These are phyloP conservation scores for Orchesella cincta DNA, from an alignment of 1,140 invertebrate species.

Conservation along the genomic window DNA sequence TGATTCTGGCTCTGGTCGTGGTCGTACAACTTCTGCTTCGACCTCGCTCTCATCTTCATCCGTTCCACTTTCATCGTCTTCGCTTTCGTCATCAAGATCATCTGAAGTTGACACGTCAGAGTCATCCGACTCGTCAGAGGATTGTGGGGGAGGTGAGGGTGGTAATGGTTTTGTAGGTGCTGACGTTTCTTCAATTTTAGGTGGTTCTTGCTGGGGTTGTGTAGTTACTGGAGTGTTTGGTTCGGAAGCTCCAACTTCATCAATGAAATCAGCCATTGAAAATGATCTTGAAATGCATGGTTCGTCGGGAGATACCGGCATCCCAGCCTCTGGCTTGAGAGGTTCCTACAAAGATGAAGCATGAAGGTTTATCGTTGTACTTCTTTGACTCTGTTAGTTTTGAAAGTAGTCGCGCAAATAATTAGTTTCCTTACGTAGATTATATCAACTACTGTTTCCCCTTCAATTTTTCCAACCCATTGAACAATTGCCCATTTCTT, in stretches of 20 bases:
- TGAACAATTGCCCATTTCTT: constrained; percentile 40
- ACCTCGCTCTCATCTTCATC: not conserved
- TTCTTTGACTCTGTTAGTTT: no score
- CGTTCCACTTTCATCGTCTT: not conserved
- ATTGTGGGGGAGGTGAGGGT: not conserved
- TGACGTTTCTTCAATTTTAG: not conserved
- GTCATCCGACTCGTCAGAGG: constrained; percentile 1
- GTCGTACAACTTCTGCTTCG: not conserved
- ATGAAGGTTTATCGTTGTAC: no score
- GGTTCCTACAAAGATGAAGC: constrained; percentile 29
- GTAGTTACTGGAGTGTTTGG: not conserved
- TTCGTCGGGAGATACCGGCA: constrained; percentile 34
- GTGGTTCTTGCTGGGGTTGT: not conserved
- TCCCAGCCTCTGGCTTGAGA: constrained; percentile 21
- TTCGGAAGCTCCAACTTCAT: constrained; percentile 23
- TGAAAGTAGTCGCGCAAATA: no score
- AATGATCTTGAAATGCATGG: constrained; percentile 29
- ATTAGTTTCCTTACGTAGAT: constrained; percentile 35
- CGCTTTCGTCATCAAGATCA: constrained; percentile 23
- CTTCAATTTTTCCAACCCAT: constrained; percentile 38
- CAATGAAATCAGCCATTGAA: constrained; percentile 35
- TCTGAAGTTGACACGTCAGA: not conserved
- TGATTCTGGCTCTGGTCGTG: not conserved
- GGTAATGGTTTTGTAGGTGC: not conserved
- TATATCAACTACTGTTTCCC: constrained; percentile 39